phyloP scores from a whole-genome alignment of 2,888 invertebrate genomes.

The Netelia inedita region DNA sequence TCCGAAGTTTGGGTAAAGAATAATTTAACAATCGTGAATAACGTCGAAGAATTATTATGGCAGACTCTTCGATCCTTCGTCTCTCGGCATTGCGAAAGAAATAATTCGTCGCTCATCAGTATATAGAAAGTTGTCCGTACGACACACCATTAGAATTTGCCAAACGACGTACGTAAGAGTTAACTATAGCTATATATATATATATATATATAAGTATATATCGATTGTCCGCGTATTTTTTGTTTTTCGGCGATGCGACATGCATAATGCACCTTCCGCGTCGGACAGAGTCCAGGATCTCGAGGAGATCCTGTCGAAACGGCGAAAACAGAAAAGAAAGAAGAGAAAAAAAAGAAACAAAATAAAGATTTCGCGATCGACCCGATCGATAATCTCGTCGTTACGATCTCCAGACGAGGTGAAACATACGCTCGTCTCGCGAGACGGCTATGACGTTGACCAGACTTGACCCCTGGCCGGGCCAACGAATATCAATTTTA shows the following conservation, averaged over 20 bases:
- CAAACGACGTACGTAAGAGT: slow-evolving; percentile 40
- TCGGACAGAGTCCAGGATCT: slow-evolving; percentile 42
- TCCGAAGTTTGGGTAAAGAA: not conserved
- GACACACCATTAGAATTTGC: slow-evolving; percentile 21
- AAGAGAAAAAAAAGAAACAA: no score
- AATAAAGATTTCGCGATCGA: slow-evolving; percentile 41
- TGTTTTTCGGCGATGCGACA: slow-evolving; percentile 58
- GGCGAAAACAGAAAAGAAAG: slow-evolving; percentile 27
- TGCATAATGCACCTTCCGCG: slow-evolving; percentile 65
- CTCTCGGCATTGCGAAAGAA: slow-evolving; percentile 19
- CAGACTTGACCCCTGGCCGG: slow-evolving; percentile 49
- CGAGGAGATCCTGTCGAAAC: slow-evolving; percentile 54
- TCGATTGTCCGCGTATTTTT: slow-evolving; percentile 14
- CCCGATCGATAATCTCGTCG: slow-evolving; percentile 61
- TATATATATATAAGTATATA: not conserved
- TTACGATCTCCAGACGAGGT: slow-evolving; percentile 76
- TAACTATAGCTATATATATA: slow-evolving; percentile 23
- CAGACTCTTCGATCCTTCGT: not conserved
- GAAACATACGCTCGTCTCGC: slow-evolving; percentile 39
- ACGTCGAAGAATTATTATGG: not conserved
- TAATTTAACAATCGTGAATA: not conserved
- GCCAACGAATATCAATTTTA: slow-evolving; percentile 39
- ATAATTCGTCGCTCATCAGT: slow-evolving; percentile 32
- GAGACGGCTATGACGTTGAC: slow-evolving; percentile 55
- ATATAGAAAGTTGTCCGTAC: slow-evolving; percentile 36